Evolutionary conservation across 2,113 vertebrate genomes (phyloP), one percentile per base, ranked within the genome.

Genomic region (Epinephelus moara): DNA sequence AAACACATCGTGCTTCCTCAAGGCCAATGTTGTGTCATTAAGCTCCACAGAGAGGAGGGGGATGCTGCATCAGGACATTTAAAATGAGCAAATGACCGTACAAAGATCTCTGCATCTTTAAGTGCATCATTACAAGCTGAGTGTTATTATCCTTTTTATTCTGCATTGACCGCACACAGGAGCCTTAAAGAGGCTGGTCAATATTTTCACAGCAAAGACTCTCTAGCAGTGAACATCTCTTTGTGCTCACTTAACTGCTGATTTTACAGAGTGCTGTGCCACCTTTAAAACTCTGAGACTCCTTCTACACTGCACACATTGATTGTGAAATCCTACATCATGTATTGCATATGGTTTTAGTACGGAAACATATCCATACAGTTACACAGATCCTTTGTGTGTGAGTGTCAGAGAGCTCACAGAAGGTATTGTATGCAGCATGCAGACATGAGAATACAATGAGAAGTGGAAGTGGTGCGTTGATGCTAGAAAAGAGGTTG

Each of bases 201-300:
- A 96, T 96, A 92, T 76, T 81, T 87, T 94, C 84, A 81, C 94
- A 85, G 78, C 50, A 19, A 37, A 75, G 47, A 78, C 85, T 84
- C 85, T 86, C 59, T 80, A 7, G 61, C 75, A 60, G 27, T 78
- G 87, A 90, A 92, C 77, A 62, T 81, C 64, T 80, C 80, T 89
- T 79, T 49, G 70, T 70, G 73, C 23, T 53, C 77, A 63, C 60
- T 74, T 80, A 62, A 68, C 67, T 76, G 66, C 84, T 72, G 25
- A 75, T 30, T 67, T 30, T 11, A 53, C 68, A 37, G 42, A 70
- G 27, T 15, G 50, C 21, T 0, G 11, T 30, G 27, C 11, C 37
- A 13, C 27, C 27, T 60, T 66, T 45, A 66, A 76, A 73, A 42
- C 25, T 23, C n/a, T 10, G 42, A 27, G 50, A 14, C 40, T 27